Evolutionary conservation across 2,797 vertebrate genomes (phyloP), one percentile per base, ranked within the genome.

Genomic region (Sebastes trivittatus): DNA sequence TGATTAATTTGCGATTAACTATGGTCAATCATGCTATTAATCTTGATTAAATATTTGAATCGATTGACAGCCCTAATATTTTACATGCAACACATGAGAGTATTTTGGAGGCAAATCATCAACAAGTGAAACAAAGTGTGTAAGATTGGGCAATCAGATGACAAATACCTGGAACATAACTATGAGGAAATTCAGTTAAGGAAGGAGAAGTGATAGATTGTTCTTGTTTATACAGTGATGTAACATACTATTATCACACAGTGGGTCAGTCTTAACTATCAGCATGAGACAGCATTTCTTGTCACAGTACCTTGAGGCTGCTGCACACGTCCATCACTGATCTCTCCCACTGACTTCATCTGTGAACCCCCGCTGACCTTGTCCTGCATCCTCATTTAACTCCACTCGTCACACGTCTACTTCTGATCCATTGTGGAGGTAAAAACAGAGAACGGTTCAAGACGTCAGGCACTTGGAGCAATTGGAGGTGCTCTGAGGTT

Each of bases 291-390:
- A 36, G 60, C n/a, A 8, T 34, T 61, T 59, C 4, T 30, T n/a
- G 25, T 55, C 49, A 81, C 67, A 56, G 14, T 92, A 93, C 94
- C 94, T 91, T 77, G 29, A 79, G 27, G 55, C 36, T 55, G 73
- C 78, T 20, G 55, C 11, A 10, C 42, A 22, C 42, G 25, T 32
- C 60, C 68, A 49, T 77, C 67, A 16, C 20, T 61, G 78, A 77
- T 72, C 77, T 58, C 49, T 25, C 68, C 80, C 30, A 11, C 16
- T 36, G 75, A 34, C 69, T 58, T 64, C 36, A n/a, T 58, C 25
- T 22, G 59, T 18, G 59, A 75, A 34, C 83, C 86, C 68, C 22
- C 2, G 46, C 42, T 18, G 63, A 23, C 64, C 60, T 71, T 23
- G 46, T 79, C 71, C 82, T 87, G 87, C 88, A 86, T 91, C 68